Conservation (phyloP, 2,888 invertebrate species). For the Thymelicus sylvestris region DNA sequence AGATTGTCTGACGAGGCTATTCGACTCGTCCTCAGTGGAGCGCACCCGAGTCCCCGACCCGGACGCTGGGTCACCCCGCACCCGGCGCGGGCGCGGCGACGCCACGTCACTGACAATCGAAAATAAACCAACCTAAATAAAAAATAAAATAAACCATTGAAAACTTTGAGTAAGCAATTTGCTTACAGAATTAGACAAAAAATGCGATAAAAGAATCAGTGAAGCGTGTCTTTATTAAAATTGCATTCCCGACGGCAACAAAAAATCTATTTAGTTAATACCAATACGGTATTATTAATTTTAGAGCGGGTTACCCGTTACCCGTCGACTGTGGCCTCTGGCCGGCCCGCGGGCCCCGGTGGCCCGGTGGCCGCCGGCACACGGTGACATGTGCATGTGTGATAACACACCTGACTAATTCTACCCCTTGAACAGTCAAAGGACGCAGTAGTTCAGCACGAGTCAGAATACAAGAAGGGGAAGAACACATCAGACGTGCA, state of each 20-base stretch:
- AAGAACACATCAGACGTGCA: no score
- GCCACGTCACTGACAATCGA: background rate
- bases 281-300: constrained; percentile 3
- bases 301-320: background rate
- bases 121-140: constrained; percentile 4
- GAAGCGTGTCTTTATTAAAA: constrained; percentile 16
- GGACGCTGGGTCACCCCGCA: background rate
- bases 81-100: background rate
- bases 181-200: constrained; percentile 13
- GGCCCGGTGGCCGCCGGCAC: no score
- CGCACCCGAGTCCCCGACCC: no score
- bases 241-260: background rate
- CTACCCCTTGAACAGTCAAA: no score
- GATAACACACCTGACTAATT: no score
- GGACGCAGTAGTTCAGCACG: no score
- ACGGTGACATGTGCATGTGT: no score
- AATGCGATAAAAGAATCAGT: constrained; percentile 5
- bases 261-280: constrained; percentile 7
- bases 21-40: no score
- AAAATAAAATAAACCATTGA: constrained; percentile 5
- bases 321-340: background rate
- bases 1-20: no score
- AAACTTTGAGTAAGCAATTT: constrained; percentile 5
- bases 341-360: background rate
- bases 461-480: no score